phyloP scores from a whole-genome alignment of 2,888 invertebrate species.

The Pollenia labialis region DNA sequence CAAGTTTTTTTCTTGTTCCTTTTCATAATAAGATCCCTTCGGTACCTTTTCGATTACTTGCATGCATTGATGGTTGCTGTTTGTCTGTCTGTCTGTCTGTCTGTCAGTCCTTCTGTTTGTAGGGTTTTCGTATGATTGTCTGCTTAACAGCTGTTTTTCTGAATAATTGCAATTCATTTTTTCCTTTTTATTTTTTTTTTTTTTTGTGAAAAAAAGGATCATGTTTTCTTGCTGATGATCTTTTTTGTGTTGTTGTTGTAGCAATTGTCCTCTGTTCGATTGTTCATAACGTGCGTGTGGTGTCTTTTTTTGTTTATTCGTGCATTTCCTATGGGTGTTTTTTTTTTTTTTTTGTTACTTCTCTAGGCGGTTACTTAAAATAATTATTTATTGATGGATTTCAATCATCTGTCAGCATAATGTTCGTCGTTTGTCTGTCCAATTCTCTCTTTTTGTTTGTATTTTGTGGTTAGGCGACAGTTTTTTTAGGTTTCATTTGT shows the following conservation, averaged over 20 bases:
- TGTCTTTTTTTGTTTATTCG: neutral
- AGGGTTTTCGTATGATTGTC: conserved; percentile 47
- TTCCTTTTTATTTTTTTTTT: conserved; percentile 36
- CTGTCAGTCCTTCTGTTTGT: conserved; percentile 24
- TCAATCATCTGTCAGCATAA: conserved; percentile 68
- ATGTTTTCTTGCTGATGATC: conserved; percentile 41
- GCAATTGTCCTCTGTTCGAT: conserved; percentile 10
- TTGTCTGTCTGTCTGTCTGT: conserved; percentile 24
- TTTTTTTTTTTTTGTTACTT: conserved; percentile 4
- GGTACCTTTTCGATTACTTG: conserved; percentile 18
- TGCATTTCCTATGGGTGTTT: conserved; percentile 20
- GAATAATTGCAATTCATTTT: conserved; percentile 60
- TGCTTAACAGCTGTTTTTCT: conserved; percentile 71
- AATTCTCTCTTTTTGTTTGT: conserved; percentile 6
- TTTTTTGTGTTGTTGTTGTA: conserved; percentile 20
- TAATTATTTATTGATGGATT: conserved; percentile 70
- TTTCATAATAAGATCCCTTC: conserved; percentile 41
- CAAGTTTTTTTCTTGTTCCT: conserved; percentile 22
- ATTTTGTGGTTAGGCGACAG: conserved; percentile 41
- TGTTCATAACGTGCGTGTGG: conserved; percentile 38
- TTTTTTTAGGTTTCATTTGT: conserved; percentile 37
- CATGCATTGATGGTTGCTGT: neutral
- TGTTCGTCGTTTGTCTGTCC: conserved; percentile 21
- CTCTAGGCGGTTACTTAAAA: conserved; percentile 65
- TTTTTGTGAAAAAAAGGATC: conserved; percentile 43